Base-by-base conservation (phyloP, 1,140 invertebrate species). In the Sesamia nonagrioides region DNA sequence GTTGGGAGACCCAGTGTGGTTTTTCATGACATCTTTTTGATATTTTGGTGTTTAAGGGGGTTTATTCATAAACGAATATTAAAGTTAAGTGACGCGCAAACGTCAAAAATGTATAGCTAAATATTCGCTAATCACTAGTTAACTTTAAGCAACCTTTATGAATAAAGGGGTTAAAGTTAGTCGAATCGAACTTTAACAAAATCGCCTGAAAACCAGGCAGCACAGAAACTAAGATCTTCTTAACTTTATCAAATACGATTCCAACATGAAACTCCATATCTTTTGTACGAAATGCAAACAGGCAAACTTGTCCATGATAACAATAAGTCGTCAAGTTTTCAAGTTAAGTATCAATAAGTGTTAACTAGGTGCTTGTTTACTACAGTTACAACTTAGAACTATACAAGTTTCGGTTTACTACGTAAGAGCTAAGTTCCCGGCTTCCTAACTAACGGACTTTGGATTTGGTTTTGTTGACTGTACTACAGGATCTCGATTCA, bases 341-440 rank as follows among this genome's bases (percentile, higher is more conserved):
- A 72, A 71, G 74, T 73, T 79, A 79, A 68, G 78, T 68, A 69
- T 77, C 50, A 61, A 45, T 74, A 63, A 40, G 45, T 81, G 60
- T 33, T 61, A 83, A 81, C 71, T 73, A 73, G 79, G 61, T 82
- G 73, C 60, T 80, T 79, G 80, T 82, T 84, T 84, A 84, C 77
- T 79, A 77, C 45, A 56, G 77, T 83, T 83, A 52, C 66, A 71
- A 74, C 33, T 78, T 77, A 79, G 77, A 68, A 82, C 80, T 82
- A 69, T 77, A 69, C 78, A 79, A 81, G 78, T 81, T 73, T 54
- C 61, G 21, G 72, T 80, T 78, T 73, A 77, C 54, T 48, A 56
- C 40, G 60, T 71, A 50, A 50, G 45, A 78, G 78, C 73, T 54
- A 80, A 85, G 77, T 85, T 81, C 27, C 48, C 58, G 74, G 66